Percentiles rank a stretch among this genome's conserved stretches.
Conservation (phyloP, 2,888 invertebrate genomes). For the Leucania comma region DNA sequence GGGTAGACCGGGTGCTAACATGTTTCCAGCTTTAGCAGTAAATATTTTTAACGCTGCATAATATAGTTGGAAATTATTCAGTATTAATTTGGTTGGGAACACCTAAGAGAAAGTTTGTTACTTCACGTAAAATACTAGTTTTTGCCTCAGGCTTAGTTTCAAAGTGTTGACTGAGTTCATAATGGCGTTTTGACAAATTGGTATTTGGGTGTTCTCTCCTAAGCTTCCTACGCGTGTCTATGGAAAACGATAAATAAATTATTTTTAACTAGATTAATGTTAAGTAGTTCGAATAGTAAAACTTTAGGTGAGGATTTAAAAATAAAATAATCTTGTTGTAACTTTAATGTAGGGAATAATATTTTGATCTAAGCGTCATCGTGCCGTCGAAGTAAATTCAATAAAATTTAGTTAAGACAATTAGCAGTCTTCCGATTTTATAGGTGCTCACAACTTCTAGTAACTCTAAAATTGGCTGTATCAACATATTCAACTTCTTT, state of each 20-base stretch:
- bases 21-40: conserved; percentile 74
- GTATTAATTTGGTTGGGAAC: conserved; percentile 59
- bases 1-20: conserved; percentile 80
- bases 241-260: conserved; percentile 23
- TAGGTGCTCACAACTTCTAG: no score
- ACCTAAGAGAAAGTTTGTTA: conserved; percentile 60
- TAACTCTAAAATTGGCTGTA: no score
- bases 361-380: no score
- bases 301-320: background rate
- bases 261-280: conserved; percentile 6
- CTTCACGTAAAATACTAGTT: conserved; percentile 54
- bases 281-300: background rate
- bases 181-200: conserved; percentile 55
- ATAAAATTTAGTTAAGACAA: no score
- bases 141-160: conserved; percentile 53
- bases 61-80: conserved; percentile 60
- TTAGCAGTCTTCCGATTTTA: no score
- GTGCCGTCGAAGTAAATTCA: no score
- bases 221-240: conserved; percentile 11
- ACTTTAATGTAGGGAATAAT: no score
- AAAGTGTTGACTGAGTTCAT: conserved; percentile 49
- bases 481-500: no score
- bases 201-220: conserved; percentile 29
- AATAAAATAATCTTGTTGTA: no score
- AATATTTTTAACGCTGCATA: conserved; percentile 80